A percentile compares a stretch with the other conserved stretches of the same genome.
These are phyloP conservation scores for Sebastes goodei DNA, from an alignment of 2,797 vertebrate genomes.

Conservation along the genomic window DNA sequence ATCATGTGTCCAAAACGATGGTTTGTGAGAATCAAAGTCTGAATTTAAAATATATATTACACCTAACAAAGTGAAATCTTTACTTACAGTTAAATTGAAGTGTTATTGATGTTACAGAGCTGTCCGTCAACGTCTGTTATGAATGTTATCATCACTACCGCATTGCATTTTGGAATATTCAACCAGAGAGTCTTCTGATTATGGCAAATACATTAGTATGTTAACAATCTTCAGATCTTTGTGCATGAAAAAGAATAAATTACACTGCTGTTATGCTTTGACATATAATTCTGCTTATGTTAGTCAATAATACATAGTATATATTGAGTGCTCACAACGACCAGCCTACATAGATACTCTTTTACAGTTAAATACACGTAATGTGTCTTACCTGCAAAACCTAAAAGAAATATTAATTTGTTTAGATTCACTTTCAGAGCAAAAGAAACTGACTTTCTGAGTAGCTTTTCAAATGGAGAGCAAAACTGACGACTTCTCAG, in stretches of 20 bases:
- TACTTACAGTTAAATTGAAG: too few species aligned
- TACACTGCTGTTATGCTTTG: not conserved
- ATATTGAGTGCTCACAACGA: not conserved
- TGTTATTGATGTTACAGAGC: too few species aligned
- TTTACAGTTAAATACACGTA: not conserved
- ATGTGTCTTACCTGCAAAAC: not conserved
- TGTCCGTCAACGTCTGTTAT: too few species aligned
- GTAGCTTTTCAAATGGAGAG: not conserved
- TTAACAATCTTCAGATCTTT: not conserved
- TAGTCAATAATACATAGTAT: not conserved
- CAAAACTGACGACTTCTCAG: not conserved
- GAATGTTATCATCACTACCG: too few species aligned
- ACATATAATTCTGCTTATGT: not conserved
- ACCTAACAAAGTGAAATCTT: too few species aligned
- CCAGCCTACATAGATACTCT: not conserved
- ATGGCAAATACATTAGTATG: not conserved
- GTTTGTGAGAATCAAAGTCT: too few species aligned
- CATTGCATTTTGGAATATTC: too few species aligned
- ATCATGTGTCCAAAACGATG: too few species aligned
- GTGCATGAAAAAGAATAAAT: not conserved
- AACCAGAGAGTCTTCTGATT: not conserved
- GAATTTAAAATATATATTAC: too few species aligned
- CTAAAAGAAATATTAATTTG: not conserved
- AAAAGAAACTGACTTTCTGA: not conserved
- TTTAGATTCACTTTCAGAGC: too few species aligned